A percentile compares a stretch with the other conserved stretches of the same genome.
Conservation (phyloP, 1,140 invertebrate species). For the Pollicipes pollicipes region DNA sequence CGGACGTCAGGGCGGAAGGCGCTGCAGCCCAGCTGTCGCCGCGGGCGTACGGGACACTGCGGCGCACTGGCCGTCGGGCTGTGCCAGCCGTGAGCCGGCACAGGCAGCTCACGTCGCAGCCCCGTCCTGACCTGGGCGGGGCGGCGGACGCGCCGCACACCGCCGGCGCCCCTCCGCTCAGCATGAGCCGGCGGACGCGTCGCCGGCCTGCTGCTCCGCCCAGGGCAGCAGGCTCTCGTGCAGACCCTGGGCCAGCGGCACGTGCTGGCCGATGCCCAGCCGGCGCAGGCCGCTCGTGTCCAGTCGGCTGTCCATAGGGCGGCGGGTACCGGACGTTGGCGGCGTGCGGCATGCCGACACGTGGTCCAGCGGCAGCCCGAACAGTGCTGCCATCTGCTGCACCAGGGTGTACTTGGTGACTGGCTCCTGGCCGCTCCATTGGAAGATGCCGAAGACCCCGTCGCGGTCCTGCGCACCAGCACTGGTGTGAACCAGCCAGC, state of each 20-base stretch:
- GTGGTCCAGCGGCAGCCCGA: slow-evolving; percentile 27
- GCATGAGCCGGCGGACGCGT: too few species aligned
- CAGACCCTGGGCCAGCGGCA: slow-evolving; percentile 29
- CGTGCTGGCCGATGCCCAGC: slow-evolving; percentile 27
- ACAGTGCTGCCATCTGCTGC: slow-evolving; percentile 30
- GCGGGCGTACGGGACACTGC: too few species aligned
- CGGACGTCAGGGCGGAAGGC: too few species aligned
- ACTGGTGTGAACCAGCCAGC: too few species aligned
- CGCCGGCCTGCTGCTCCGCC: slow-evolving; percentile 6
- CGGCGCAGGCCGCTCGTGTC: slow-evolving; percentile 26
- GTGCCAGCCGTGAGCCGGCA: too few species aligned
- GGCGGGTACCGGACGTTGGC: slow-evolving; percentile 20
- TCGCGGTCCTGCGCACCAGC: slow-evolving; percentile 8
- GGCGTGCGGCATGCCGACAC: slow-evolving; percentile 24
- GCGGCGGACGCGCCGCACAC: too few species aligned
- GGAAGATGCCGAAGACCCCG: slow-evolving; percentile 28
- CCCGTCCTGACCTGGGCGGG: too few species aligned
- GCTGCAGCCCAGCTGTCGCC: too few species aligned
- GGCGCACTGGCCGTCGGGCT: too few species aligned
- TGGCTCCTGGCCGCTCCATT: slow-evolving; percentile 34
- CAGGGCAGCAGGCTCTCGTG: slow-evolving; percentile 16
- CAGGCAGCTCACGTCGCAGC: too few species aligned
- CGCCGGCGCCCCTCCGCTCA: too few species aligned
- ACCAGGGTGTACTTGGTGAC: slow-evolving; percentile 40
- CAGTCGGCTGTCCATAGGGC: slow-evolving; percentile 32